phyloP scores from a whole-genome alignment of 2,797 vertebrate genomes.

The Onychomys arenicola region DNA sequence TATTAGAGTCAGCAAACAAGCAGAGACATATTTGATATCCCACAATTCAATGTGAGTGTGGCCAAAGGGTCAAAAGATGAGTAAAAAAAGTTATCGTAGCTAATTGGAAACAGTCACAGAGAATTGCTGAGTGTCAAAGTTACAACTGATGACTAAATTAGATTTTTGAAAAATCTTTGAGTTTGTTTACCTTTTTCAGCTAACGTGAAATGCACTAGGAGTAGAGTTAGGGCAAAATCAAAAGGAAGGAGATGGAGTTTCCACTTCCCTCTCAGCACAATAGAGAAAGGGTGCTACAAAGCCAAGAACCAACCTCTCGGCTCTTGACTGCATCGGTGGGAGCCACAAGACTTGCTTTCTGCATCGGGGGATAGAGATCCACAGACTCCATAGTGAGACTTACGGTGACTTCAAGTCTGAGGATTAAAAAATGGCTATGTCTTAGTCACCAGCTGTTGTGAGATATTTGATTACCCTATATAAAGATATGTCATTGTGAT shows the following conservation, averaged over 20 bases:
- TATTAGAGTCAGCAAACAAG: background rate
- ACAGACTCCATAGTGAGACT: background rate
- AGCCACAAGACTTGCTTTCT: background rate
- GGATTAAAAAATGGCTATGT: background rate
- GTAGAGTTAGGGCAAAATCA: background rate
- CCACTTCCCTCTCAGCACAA: background rate
- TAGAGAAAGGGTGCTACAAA: background rate
- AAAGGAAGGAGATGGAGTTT: background rate
- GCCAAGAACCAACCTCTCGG: background rate
- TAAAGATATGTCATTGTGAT: background rate
- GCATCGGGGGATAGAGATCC: background rate
- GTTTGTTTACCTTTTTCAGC: background rate
- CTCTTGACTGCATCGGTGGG: background rate
- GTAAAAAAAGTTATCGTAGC: background rate
- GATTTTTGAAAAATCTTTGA: background rate
- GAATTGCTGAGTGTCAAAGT: conserved; percentile 4
- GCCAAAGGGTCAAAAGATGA: conserved; percentile 1
- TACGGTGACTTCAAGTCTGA: background rate
- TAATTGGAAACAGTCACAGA: background rate
- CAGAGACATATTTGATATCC: background rate
- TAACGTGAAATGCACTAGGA: background rate
- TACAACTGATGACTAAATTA: conserved; percentile 53
- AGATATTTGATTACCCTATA: background rate
- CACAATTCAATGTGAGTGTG: conserved; percentile 30
- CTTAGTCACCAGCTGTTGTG: background rate